Percentiles rank a stretch among this genome's conserved stretches.
These are phyloP conservation scores for Tonatia bakeri DNA, from an alignment of 2,113 vertebrate species.

Conservation along the genomic window DNA sequence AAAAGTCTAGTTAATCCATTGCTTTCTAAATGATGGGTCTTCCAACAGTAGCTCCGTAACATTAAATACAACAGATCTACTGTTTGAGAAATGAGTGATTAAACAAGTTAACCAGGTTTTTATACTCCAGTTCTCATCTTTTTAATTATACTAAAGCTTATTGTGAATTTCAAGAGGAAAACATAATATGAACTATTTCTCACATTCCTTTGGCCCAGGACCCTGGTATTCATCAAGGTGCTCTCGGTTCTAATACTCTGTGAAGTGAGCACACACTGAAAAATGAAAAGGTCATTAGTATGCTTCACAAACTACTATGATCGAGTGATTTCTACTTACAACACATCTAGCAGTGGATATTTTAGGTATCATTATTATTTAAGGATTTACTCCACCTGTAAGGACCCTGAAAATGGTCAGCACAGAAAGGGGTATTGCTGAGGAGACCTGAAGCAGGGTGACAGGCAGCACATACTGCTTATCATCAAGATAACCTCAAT, in stretches of 20 bases:
- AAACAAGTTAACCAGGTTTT: not conserved
- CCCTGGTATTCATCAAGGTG: not conserved
- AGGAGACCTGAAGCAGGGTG: not conserved
- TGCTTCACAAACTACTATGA: not conserved
- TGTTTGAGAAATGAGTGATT: not conserved
- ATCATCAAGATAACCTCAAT: not conserved
- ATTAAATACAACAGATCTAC: not conserved
- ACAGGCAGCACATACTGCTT: not conserved
- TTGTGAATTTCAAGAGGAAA: slow-evolving; percentile 24
- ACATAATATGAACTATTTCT: not conserved
- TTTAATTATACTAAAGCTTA: not conserved
- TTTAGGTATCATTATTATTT: not conserved
- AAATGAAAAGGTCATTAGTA: not conserved
- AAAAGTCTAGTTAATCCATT: not conserved
- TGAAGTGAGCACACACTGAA: not conserved
- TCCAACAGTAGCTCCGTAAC: not conserved
- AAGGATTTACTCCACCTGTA: not conserved
- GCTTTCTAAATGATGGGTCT: not conserved
- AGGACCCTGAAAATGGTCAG: not conserved
- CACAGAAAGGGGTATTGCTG: not conserved
- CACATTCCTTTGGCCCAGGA: not conserved
- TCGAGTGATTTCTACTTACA: not conserved
- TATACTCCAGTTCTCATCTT: not conserved
- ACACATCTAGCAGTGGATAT: not conserved
- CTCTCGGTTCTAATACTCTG: not conserved